Percentiles rank a stretch among this genome's conserved stretches.
These are phyloP conservation scores for Abramis brama DNA, from an alignment of 2,113 vertebrate genomes.

Conservation along the genomic window DNA sequence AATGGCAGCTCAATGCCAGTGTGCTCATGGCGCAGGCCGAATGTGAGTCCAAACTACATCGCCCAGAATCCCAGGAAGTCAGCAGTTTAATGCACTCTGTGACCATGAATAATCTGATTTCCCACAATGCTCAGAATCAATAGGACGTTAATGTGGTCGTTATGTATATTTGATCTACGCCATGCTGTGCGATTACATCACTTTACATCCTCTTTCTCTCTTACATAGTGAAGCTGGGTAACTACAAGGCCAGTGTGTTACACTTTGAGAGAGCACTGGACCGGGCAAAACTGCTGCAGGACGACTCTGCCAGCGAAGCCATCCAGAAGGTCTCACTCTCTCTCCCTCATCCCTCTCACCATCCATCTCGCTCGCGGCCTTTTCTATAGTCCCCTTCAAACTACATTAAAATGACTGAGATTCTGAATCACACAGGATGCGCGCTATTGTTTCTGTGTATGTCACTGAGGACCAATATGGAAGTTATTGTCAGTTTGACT, in stretches of 20 bases:
- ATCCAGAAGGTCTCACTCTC: constrained; percentile 77
- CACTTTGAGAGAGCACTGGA: constrained; percentile 86
- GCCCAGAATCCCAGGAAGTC: not conserved
- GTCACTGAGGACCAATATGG: not conserved
- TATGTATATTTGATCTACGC: constrained; percentile 7
- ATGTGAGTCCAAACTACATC: constrained; percentile 71
- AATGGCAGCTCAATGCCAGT: constrained; percentile 86
- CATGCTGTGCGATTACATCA: not conserved
- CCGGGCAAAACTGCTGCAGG: constrained; percentile 75
- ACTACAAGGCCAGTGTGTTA: constrained; percentile 76
- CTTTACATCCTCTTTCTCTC: not conserved
- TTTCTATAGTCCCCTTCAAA: not conserved
- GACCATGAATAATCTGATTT: constrained; percentile 7
- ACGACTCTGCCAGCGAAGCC: constrained; percentile 71
- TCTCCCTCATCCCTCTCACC: not conserved
- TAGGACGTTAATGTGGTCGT: constrained; percentile 1
- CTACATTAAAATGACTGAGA: not conserved
- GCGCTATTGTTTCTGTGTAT: not conserved
- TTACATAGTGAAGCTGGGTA: constrained; percentile 79
- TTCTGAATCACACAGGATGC: not conserved
- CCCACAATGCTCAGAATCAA: constrained; percentile 21
- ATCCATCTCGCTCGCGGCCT: not conserved
- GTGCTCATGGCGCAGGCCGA: constrained; percentile 88
- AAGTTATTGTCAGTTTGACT: not conserved
- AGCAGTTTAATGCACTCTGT: not conserved